Percentiles rank a stretch among this genome's conserved stretches.
Conservation (phyloP, 2,888 invertebrate species). For the Elysia crispata region DNA sequence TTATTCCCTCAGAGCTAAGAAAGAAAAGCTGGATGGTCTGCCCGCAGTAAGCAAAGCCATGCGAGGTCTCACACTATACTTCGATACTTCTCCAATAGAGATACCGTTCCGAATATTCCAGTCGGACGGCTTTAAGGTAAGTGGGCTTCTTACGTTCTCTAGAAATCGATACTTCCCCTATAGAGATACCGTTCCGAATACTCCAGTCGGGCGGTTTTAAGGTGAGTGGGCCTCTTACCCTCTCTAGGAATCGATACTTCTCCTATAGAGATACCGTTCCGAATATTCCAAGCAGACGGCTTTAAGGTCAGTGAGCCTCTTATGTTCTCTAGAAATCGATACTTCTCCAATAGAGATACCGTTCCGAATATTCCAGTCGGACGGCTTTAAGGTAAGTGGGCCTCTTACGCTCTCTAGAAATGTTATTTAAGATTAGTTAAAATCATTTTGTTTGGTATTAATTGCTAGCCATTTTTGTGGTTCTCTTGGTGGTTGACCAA, state of each 20-base stretch:
- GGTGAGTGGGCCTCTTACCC: conserved; percentile 22
- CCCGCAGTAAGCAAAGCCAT: conserved; percentile 52
- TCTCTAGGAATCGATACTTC: too few relatives aligned
- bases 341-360: neutral
- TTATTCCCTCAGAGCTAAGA: too few relatives aligned
- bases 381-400: conserved; percentile 37
- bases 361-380: too few relatives aligned
- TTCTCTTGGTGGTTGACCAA: too few relatives aligned
- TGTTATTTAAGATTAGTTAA: too few relatives aligned
- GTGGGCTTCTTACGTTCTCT: too few relatives aligned
- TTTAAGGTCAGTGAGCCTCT: conserved; percentile 36
- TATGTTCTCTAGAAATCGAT: too few relatives aligned
- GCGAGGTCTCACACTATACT: conserved; percentile 50
- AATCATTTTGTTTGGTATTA: too few relatives aligned
- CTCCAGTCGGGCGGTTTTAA: neutral
- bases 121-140: conserved; percentile 53
- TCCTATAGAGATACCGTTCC: neutral
- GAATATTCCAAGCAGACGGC: too few relatives aligned
- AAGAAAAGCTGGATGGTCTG: neutral
- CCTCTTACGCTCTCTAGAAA: too few relatives aligned
- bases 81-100: conserved; percentile 43
- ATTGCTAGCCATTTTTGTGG: too few relatives aligned
- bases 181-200: neutral
- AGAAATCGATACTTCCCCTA: too few relatives aligned
- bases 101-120: conserved; percentile 50